Conservation (phyloP, 30 jellyfish, hydroid and myxozoan genomes). For the Chironex yamaguchii region DNA sequence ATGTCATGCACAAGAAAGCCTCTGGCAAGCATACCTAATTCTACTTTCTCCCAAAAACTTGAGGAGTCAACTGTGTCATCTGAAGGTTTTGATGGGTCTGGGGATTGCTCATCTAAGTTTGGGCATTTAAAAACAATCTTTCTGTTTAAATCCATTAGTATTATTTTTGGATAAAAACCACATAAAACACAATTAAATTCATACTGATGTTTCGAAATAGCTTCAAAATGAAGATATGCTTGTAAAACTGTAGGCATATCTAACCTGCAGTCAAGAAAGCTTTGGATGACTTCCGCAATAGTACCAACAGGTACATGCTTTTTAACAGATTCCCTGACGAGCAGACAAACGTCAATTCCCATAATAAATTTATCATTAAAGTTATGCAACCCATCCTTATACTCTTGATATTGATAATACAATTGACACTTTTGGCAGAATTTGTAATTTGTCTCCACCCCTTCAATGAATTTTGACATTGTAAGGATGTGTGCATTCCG, state of each 20-base stretch:
- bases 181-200: constrained; percentile 48
- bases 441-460: constrained; percentile 17
- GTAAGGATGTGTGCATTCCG: constrained; percentile 7
- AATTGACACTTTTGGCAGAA: constrained; percentile 36
- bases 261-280: neutral
- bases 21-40: neutral
- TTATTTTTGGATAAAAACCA: constrained; percentile 56
- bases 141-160: constrained; percentile 58
- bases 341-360: constrained; percentile 41
- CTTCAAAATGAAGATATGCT: constrained; percentile 56
- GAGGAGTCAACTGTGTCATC: constrained; percentile 22
- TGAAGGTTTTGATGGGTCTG: constrained; percentile 1
- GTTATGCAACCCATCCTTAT: constrained; percentile 54
- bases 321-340: constrained; percentile 1
- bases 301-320: constrained; percentile 48
- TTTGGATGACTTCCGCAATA: neutral
- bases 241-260: constrained; percentile 4
- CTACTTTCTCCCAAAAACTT: constrained; percentile 44
- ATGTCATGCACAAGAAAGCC: constrained; percentile 19
- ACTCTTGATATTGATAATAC: constrained; percentile 64
- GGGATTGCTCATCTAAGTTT: neutral
- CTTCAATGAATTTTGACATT: constrained; percentile 8
- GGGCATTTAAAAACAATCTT: constrained; percentile 61
- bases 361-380: constrained; percentile 48
- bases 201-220: neutral